Percentiles rank a stretch among this genome's conserved stretches.
These are phyloP conservation scores for Otus scops DNA, from an alignment of 2,797 vertebrate genomes.

Conservation along the genomic window DNA sequence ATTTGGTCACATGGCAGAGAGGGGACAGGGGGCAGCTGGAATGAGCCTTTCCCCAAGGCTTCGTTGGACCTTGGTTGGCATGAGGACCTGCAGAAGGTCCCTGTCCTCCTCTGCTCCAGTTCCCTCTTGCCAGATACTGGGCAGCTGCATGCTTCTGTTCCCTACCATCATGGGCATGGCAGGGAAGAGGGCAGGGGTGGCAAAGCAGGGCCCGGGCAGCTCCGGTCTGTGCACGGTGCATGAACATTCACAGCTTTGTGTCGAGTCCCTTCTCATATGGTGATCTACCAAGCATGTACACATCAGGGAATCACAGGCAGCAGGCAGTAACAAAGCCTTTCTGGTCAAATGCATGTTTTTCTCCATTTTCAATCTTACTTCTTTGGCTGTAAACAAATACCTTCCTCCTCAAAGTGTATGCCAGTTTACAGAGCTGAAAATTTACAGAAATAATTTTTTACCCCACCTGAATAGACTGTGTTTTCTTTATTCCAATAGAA, in stretches of 20 bases:
- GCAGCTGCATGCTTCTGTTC: neutral
- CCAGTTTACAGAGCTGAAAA: neutral
- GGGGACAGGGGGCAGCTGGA: neutral
- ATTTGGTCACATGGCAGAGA: neutral
- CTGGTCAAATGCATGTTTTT: neutral
- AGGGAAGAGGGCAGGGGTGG: neutral
- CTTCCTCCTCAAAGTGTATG: neutral
- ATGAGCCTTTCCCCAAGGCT: neutral
- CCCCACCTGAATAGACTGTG: neutral
- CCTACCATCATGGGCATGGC: rapidly evolving
- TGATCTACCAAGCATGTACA: rapidly evolving
- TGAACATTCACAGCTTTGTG: rapidly evolving
- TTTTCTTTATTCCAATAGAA: neutral
- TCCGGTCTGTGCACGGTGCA: rapidly evolving
- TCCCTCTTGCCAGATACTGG: neutral
- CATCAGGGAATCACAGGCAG: rapidly evolving
- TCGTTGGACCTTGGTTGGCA: rapidly evolving
- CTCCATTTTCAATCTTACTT: neutral
- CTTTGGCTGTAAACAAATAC: neutral
- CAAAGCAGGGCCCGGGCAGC: rapidly evolving
- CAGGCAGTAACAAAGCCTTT: neutral
- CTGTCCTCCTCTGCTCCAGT: neutral
- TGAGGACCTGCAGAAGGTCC: neutral
- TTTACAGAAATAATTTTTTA: neutral
- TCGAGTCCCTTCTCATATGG: neutral